Base-by-base conservation (phyloP, 2,797 vertebrate species). In the Trachurus trachurus region DNA sequence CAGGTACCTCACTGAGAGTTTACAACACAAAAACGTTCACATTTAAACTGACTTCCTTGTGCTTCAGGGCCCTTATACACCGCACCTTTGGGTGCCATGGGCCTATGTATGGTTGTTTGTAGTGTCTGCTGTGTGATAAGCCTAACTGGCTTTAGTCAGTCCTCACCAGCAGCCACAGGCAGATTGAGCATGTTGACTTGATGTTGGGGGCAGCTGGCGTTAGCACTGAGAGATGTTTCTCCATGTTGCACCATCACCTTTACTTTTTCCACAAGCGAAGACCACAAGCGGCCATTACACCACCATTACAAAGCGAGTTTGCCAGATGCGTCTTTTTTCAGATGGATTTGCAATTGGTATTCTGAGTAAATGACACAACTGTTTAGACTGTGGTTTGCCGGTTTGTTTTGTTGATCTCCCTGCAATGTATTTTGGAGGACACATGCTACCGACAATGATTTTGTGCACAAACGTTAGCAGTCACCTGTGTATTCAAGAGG, bases 31-130 rank as follows among this genome's bases (percentile, higher is more conserved):
- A 37, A 8, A 8, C 29, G 62, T 62, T 81, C 40, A 56, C 67
- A 61, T 67, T 37, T 56, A 60, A 70, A 50, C 22, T 47, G 44
- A 8, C 29, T 68, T 62, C 75, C 29, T 56, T 66, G 53, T 9
- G 1, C 11, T 65, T 65, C 21, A 57, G 29, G 17, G 16, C 40
- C 37, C 26, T 15, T 63, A 63, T 29, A 21, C 66, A 42, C 31
- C 19, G 56, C 76, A 69, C 71, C 50, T 22, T 49, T 44, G 15
- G 59, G 47, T 9, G 5, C n/a, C 2, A 22, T 49, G 39, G 1
- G 69, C 8, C 50, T 63, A 13, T 45, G 68, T 47, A 58, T 52
- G 52, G 9, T 40, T 3, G 1, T 17, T n/a, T 9, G 29, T 40
- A n/a, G 29, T 29, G 65, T 44, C 50, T 62, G 17, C 8, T 26